Evolutionary conservation across 2,797 vertebrate species (phyloP).

Genomic region (Pangasius sanitwongsei): DNA sequence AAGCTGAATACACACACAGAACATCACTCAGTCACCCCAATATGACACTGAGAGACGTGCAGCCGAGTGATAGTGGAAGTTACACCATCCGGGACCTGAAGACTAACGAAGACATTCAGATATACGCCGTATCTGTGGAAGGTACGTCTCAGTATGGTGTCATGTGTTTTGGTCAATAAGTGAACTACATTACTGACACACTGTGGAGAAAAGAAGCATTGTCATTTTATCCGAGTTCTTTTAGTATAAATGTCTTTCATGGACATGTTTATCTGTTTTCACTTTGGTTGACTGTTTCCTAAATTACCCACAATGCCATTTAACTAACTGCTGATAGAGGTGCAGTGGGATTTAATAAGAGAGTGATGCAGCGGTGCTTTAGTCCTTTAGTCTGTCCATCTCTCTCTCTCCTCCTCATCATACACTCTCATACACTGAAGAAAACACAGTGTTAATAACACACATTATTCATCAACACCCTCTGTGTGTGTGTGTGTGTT

Average conservation of each 20-base stretch:
- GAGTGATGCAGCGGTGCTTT: too few species aligned
- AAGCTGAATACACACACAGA: not conserved
- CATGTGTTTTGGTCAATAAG: not conserved
- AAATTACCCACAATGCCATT: too few species aligned
- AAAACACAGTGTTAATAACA: too few species aligned
- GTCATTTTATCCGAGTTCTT: not conserved
- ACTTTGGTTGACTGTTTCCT: too few species aligned
- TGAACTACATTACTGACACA: not conserved
- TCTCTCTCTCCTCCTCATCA: too few species aligned
- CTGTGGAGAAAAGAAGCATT: not conserved
- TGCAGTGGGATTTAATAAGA: too few species aligned
- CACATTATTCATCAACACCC: too few species aligned
- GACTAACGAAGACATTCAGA: not conserved
- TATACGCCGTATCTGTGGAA: not conserved
- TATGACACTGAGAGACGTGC: not conserved
- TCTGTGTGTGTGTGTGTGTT: not conserved
- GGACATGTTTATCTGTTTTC: too few species aligned
- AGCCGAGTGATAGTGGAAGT: not conserved
- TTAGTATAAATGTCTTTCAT: too few species aligned
- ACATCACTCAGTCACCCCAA: not conserved
- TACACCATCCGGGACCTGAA: not conserved
- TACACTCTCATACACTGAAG: not conserved
- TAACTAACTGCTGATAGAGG: too few species aligned
- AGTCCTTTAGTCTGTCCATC: too few species aligned
- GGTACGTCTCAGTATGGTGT: conserved; percentile 9